Conservation (phyloP, 2,797 vertebrate species). For the Lerista edwardsae region DNA sequence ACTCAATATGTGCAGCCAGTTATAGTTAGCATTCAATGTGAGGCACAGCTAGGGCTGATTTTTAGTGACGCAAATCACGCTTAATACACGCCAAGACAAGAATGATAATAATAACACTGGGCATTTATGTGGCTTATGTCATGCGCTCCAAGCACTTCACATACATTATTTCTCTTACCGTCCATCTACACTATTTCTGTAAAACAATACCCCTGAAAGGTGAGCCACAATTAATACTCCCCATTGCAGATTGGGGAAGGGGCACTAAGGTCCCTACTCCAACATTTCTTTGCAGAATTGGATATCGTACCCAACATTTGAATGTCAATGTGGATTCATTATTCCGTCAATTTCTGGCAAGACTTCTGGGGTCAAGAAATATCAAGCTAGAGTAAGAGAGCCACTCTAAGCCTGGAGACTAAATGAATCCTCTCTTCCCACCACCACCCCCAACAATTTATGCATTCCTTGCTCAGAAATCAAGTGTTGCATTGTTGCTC, state of each 20-base stretch:
- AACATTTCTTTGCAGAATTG: constrained; percentile 24
- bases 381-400: constrained; percentile 5
- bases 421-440: constrained; percentile 44
- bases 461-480: constrained; percentile 57
- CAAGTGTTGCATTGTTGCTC: constrained; percentile 64
- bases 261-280: neutral
- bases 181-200: no score
- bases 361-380: constrained; percentile 10
- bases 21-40: neutral
- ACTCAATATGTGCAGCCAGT: neutral
- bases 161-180: no score
- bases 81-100: neutral
- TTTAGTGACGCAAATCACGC: neutral
- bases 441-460: constrained; percentile 47
- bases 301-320: neutral
- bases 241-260: no score
- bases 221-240: no score
- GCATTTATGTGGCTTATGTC: no score
- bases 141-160: no score
- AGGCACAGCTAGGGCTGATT: neutral
- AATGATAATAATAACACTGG: neutral
- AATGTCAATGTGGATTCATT: neutral
- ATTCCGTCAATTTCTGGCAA: constrained; percentile 2
- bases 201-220: no score
- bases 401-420: constrained; percentile 10